Conservation (phyloP, 2,797 vertebrate genomes). For the Sebastes variabilis region DNA sequence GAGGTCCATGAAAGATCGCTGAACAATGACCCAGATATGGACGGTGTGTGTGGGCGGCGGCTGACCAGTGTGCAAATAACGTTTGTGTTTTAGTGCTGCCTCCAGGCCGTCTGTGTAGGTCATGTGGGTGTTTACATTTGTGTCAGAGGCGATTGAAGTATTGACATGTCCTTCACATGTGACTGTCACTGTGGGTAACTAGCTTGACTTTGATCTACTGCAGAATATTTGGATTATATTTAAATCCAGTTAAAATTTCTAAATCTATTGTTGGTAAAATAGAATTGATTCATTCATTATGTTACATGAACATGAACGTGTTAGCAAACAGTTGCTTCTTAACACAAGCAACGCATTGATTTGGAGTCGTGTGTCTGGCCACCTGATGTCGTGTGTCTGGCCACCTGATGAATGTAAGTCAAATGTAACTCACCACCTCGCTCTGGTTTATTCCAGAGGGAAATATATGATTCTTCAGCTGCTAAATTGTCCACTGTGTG, state of each 20-base stretch:
- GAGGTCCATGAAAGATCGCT: constrained; percentile 38
- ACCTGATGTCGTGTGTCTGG: background rate
- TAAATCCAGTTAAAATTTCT: background rate
- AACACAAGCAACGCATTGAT: background rate
- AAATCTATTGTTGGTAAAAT: background rate
- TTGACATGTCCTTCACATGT: constrained; percentile 54
- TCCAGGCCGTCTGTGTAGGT: constrained; percentile 42
- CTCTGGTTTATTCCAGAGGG: background rate
- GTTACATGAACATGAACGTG: too few species aligned
- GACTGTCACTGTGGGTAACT: constrained; percentile 4
- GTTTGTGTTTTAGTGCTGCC: constrained; percentile 44
- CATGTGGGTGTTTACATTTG: constrained; percentile 54
- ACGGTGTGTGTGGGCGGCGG: background rate
- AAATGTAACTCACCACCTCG: background rate
- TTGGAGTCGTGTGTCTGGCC: background rate
- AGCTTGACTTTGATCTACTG: background rate
- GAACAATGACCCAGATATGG: constrained; percentile 49
- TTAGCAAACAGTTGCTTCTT: too few species aligned
- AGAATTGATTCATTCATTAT: background rate
- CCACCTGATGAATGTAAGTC: background rate
- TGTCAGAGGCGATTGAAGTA: constrained; percentile 47
- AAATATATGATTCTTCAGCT: background rate
- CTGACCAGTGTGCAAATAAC: constrained; percentile 32
- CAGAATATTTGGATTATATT: background rate
- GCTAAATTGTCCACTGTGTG: background rate